phyloP scores from a whole-genome alignment of 2,113 vertebrate genomes.

The Callithrix jacchus region DNA sequence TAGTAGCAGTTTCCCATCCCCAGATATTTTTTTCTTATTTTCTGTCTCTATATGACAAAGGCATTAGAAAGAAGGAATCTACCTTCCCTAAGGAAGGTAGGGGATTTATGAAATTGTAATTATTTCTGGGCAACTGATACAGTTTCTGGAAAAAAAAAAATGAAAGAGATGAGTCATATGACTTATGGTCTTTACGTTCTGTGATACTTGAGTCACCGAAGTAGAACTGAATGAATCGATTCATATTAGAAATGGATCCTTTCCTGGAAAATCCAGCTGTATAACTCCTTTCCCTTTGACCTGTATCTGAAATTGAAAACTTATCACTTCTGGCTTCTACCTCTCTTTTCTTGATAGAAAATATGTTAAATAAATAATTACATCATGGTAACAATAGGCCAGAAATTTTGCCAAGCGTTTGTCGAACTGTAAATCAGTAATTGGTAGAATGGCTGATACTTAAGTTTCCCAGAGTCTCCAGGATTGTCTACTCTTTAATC shows the following conservation, averaged over 20 bases:
- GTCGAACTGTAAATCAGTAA: slow-evolving; percentile 28
- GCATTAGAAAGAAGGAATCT: not conserved
- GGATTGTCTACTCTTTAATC: not conserved
- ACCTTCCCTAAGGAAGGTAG: not conserved
- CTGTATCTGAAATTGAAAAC: not conserved
- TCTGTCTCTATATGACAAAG: not conserved
- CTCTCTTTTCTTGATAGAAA: not conserved
- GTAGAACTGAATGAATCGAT: not conserved
- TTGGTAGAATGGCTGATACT: not conserved
- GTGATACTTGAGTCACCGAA: not conserved
- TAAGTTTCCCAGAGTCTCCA: not conserved
- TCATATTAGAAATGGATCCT: not conserved
- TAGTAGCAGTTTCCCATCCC: not conserved
- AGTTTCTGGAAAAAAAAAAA: not conserved
- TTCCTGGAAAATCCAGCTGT: not conserved
- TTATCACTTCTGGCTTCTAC: not conserved
- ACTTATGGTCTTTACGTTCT: not conserved
- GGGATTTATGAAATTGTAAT: not conserved
- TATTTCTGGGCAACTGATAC: slow-evolving; percentile 47
- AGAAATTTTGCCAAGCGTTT: not conserved
- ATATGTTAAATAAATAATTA: slow-evolving; percentile 11
- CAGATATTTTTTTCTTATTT: not conserved
- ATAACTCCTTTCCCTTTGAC: not conserved
- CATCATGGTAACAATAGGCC: not conserved
- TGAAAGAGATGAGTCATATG: not conserved